Percentiles rank a stretch among this genome's conserved stretches.
Conservation (phyloP, 2,113 vertebrate genomes). For the Siniperca knerii region DNA sequence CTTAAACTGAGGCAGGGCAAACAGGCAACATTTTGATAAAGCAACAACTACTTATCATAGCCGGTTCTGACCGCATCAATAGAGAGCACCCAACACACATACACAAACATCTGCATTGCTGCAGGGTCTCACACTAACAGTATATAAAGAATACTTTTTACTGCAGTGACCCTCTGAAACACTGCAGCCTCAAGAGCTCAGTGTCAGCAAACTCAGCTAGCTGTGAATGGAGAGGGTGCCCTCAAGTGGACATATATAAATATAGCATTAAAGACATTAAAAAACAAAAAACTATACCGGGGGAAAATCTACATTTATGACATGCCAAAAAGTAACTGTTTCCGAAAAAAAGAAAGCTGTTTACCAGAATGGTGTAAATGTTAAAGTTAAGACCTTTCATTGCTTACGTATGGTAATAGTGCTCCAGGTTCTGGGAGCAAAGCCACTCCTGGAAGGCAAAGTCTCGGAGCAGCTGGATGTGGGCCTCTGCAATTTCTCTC, state of each 20-base stretch:
- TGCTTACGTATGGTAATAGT: constrained; percentile 86
- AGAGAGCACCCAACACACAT: constrained; percentile 1
- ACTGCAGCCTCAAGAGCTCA: constrained; percentile 69
- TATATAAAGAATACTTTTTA: constrained; percentile 62
- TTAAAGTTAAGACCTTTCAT: constrained; percentile 22
- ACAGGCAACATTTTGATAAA: constrained; percentile 2
- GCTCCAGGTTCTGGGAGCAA: constrained; percentile 85
- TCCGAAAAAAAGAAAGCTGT: neutral
- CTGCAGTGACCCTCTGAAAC: constrained; percentile 78
- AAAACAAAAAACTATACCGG: neutral
- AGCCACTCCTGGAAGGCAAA: constrained; percentile 90
- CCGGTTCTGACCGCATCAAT: neutral
- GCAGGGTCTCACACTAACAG: constrained; percentile 64
- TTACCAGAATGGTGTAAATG: constrained; percentile 15
- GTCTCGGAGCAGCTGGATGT: constrained; percentile 85
- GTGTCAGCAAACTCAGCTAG: constrained; percentile 67
- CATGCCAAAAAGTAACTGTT: constrained; percentile 19
- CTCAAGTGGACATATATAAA: constrained; percentile 70
- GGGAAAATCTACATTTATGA: neutral
- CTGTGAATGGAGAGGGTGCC: constrained; percentile 61
- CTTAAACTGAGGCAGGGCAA: neutral
- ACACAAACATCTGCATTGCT: constrained; percentile 65
- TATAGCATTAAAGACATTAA: neutral
- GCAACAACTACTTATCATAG: neutral
- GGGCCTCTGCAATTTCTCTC: constrained; percentile 83